Conservation (phyloP, 2,888 invertebrate genomes). For the Pristionchus maxplancki region DNA sequence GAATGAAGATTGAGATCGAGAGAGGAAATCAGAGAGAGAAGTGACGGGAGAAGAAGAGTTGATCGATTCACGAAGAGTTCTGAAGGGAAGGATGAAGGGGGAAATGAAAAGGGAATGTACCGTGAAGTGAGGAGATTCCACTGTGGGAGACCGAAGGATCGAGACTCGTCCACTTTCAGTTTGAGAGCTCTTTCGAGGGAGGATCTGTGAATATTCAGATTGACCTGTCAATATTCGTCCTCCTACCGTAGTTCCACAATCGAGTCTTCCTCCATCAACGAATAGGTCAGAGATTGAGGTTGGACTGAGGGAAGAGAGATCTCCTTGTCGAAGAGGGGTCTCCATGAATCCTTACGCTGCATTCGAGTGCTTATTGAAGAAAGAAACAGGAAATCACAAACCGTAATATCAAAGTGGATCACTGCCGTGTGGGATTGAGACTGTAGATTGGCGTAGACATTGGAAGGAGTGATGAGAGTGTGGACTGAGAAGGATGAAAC, state of each 20-base stretch:
- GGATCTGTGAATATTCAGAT: conserved; percentile 58
- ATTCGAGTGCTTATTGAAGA: conserved; percentile 49
- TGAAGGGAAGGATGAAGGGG: background rate
- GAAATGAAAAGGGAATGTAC: conserved; percentile 51
- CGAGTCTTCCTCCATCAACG: conserved; percentile 16
- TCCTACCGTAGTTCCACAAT: conserved; percentile 41
- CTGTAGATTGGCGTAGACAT: conserved; percentile 92
- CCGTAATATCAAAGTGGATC: conserved; percentile 83
- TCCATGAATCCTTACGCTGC: conserved; percentile 84
- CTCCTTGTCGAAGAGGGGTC: conserved; percentile 83
- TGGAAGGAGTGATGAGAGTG: conserved; percentile 84
- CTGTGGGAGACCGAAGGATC: conserved; percentile 79
- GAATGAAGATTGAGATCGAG: conserved; percentile 28
- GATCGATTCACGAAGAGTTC: background rate
- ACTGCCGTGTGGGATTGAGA: conserved; percentile 85
- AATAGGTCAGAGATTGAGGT: conserved; percentile 58
- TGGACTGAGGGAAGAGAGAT: conserved; percentile 80
- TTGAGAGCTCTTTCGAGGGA: conserved; percentile 79
- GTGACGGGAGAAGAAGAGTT: conserved; percentile 7
- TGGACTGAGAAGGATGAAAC: conserved; percentile 86
- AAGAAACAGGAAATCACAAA: too few species aligned
- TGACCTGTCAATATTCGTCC: background rate
- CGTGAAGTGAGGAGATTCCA: conserved; percentile 79
- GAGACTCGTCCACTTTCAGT: conserved; percentile 79
- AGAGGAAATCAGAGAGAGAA: conserved; percentile 1